These are phyloP conservation scores for Cydia fagiglandana DNA, from an alignment of 1,140 invertebrate species.

Conservation along the genomic window DNA sequence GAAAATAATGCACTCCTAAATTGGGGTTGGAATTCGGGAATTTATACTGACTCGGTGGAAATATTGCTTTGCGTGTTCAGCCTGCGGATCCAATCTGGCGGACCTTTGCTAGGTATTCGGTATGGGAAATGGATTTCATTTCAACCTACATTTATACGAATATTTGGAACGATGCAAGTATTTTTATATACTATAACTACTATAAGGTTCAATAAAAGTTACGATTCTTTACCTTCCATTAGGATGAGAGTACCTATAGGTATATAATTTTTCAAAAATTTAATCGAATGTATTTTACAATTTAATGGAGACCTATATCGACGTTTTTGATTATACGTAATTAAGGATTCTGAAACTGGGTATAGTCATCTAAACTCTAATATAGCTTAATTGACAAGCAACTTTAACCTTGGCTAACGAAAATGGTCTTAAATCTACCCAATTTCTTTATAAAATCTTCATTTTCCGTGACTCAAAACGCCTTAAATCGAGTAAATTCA, in stretches of 20 bases:
- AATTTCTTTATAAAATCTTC: constrained; percentile 4
- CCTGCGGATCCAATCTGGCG: constrained; percentile 30
- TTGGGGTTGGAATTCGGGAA: constrained; percentile 72
- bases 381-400: not conserved
- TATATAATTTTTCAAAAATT: too few relatives aligned
- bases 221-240: too few relatives aligned
- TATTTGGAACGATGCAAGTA: not conserved
- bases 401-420: not conserved
- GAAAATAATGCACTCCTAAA: constrained; percentile 79
- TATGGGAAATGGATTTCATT: constrained; percentile 24
- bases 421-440: not conserved
- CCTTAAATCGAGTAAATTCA: constrained; percentile 76
- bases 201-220: too few relatives aligned
- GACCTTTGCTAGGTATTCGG: constrained; percentile 24
- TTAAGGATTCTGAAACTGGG: too few relatives aligned
- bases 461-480: constrained; percentile 66
- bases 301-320: too few relatives aligned
- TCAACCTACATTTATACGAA: not conserved
- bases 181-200: too few relatives aligned
- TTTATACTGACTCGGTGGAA: constrained; percentile 71
- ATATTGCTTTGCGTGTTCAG: constrained; percentile 69
- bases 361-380: too few relatives aligned
- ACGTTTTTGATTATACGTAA: too few relatives aligned
- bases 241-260: too few relatives aligned
- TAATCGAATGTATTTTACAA: too few relatives aligned